Evolutionary conservation across 2,113 vertebrate species (phyloP).

Genomic region (Halichoeres trimaculatus): DNA sequence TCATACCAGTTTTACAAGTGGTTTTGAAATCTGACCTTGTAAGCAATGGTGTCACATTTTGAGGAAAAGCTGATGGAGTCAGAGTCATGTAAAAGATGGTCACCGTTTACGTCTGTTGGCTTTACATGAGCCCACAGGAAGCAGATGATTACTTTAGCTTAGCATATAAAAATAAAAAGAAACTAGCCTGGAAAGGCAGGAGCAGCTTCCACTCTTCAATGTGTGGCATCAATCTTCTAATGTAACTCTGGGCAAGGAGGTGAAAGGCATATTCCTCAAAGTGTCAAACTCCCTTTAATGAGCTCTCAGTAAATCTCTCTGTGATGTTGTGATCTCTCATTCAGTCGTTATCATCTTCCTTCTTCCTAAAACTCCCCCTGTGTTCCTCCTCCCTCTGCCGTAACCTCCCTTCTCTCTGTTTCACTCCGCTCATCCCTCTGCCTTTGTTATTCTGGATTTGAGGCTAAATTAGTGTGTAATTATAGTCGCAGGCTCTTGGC

Average conservation of each 20-base stretch:
- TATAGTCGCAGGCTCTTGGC: slow-evolving; percentile 61
- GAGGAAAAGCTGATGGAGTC: no score
- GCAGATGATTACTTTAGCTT: neutral
- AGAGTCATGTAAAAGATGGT: no score
- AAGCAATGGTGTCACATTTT: no score
- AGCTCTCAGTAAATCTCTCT: slow-evolving; percentile 20
- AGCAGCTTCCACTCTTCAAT: neutral
- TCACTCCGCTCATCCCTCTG: slow-evolving; percentile 37
- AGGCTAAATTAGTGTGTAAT: slow-evolving; percentile 71
- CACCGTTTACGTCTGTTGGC: neutral
- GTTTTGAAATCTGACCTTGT: no score
- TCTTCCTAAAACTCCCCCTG: neutral
- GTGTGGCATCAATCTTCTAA: neutral
- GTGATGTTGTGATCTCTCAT: slow-evolving; percentile 17
- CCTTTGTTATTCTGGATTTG: slow-evolving; percentile 40
- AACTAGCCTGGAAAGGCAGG: neutral
- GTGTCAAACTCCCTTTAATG: slow-evolving; percentile 9
- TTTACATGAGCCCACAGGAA: neutral
- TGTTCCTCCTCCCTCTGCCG: slow-evolving; percentile 17
- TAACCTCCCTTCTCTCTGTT: slow-evolving; percentile 29
- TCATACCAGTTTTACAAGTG: no score
- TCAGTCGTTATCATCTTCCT: slow-evolving; percentile 19
- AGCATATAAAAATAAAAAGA: neutral
- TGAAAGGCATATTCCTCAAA: slow-evolving; percentile 5
- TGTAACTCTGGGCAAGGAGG: slow-evolving; percentile 2